These are phyloP conservation scores for Hylia prasina DNA, from an alignment of 2,113 vertebrate genomes.

Conservation along the genomic window DNA sequence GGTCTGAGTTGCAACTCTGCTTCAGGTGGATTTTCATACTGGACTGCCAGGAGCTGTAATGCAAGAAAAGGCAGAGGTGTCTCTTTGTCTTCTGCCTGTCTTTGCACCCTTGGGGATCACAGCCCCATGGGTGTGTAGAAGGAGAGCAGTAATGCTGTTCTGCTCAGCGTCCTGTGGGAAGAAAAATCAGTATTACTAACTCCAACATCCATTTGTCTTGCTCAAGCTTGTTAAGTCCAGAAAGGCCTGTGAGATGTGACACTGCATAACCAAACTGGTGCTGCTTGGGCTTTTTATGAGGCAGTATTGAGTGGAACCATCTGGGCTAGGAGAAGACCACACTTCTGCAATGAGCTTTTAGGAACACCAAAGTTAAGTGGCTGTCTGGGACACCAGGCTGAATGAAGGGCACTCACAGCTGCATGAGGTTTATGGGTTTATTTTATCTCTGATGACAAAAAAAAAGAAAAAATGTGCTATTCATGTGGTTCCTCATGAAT, in stretches of 20 bases:
- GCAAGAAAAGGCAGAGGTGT: background rate
- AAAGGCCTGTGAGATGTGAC: background rate
- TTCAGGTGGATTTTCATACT: background rate
- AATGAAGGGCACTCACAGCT: background rate
- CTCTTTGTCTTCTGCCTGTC: background rate
- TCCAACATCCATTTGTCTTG: background rate
- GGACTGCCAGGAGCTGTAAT: background rate
- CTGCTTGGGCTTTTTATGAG: background rate
- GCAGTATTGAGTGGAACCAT: background rate
- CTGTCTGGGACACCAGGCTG: background rate
- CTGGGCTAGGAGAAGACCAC: background rate
- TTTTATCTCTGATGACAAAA: conserved; percentile 19
- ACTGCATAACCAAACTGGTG: background rate
- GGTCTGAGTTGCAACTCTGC: rapidly evolving
- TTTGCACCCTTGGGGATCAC: background rate
- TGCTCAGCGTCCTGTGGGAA: background rate
- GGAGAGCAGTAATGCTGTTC: background rate
- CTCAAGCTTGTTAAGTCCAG: background rate
- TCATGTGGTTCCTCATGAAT: conserved; percentile 18
- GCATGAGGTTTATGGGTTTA: background rate
- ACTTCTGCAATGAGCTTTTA: background rate
- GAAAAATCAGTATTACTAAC: background rate
- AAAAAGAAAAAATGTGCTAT: background rate
- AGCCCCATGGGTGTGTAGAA: background rate
- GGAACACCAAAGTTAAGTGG: background rate